Evolutionary conservation across 2,113 vertebrate species (phyloP).

Genomic region (Copsychus sechellarum): DNA sequence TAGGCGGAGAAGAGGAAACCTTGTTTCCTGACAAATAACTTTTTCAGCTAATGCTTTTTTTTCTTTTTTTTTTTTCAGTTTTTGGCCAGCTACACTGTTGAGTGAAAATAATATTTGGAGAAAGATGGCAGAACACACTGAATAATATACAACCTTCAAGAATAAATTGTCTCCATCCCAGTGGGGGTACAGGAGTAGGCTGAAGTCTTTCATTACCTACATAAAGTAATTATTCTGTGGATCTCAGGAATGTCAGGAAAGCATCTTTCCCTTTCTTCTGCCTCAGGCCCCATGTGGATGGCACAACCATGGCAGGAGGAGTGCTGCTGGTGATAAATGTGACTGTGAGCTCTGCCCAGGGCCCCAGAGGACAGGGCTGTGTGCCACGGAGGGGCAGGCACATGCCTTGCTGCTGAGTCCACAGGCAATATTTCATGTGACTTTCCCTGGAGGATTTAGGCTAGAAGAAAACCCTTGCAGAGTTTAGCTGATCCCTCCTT

Average conservation of each 20-base stretch:
- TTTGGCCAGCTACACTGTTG: not conserved
- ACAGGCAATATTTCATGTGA: not conserved
- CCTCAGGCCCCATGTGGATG: not conserved
- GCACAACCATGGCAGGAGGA: not conserved
- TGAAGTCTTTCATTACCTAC: not conserved
- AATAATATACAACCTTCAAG: not conserved
- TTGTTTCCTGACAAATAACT: conserved; percentile 2
- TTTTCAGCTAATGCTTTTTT: conserved; percentile 11
- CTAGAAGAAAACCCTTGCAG: not conserved
- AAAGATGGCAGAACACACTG: not conserved
- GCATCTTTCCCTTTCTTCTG: not conserved
- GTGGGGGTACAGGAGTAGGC: not conserved
- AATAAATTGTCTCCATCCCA: not conserved
- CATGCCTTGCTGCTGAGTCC: not conserved
- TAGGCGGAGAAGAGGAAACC: conserved; percentile 32
- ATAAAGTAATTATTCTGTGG: not conserved
- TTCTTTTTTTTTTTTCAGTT: conserved; percentile 2
- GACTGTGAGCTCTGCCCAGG: not conserved
- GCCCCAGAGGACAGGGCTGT: not conserved
- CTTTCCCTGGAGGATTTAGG: not conserved
- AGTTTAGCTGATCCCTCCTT: not conserved
- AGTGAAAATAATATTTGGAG: not conserved
- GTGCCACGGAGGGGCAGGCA: not conserved
- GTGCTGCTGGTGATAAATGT: not conserved
- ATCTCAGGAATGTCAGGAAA: not conserved